A percentile compares a stretch with the other conserved stretches of the same genome.
These are phyloP conservation scores for Ligdia adustata DNA, from an alignment of 2,888 invertebrate species.

Conservation along the genomic window DNA sequence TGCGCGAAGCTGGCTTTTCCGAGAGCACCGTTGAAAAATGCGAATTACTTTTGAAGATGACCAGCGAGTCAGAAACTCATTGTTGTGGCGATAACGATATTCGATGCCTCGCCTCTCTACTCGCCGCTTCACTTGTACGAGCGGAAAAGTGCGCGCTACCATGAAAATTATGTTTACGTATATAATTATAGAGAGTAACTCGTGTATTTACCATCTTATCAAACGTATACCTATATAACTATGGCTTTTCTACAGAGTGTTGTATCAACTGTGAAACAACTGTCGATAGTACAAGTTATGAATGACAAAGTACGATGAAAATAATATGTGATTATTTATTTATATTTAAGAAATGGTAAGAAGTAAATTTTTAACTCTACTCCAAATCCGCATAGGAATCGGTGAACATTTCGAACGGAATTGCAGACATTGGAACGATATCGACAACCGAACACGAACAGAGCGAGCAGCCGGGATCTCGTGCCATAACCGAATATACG, in stretches of 20 bases:
- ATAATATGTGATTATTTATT: too few relatives aligned
- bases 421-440: slow-evolving; percentile 60
- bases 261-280: too few relatives aligned
- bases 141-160: slow-evolving; percentile 69
- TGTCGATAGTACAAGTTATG: too few relatives aligned
- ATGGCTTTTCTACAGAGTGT: too few relatives aligned
- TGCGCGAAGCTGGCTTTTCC: slow-evolving; percentile 23
- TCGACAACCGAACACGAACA: slow-evolving; percentile 51
- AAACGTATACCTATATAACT: too few relatives aligned
- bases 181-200: too few relatives aligned
- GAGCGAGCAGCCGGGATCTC: slow-evolving; percentile 49
- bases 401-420: slow-evolving; percentile 33
- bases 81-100: slow-evolving; percentile 75
- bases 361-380: slow-evolving; percentile 1
- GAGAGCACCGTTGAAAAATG: slow-evolving; percentile 62
- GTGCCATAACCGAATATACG: slow-evolving; percentile 48
- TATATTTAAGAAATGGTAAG: too few relatives aligned
- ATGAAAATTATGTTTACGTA: too few relatives aligned
- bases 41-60: slow-evolving; percentile 73
- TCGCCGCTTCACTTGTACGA: slow-evolving; percentile 64
- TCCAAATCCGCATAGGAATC: not conserved
- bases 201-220: too few relatives aligned
- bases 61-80: slow-evolving; percentile 79
- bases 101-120: slow-evolving; percentile 55
- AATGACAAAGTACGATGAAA: too few relatives aligned